A percentile compares a stretch with the other conserved stretches of the same genome.
phyloP scores from a whole-genome alignment of 2,888 invertebrate species.

The Drosophila infuscata region DNA sequence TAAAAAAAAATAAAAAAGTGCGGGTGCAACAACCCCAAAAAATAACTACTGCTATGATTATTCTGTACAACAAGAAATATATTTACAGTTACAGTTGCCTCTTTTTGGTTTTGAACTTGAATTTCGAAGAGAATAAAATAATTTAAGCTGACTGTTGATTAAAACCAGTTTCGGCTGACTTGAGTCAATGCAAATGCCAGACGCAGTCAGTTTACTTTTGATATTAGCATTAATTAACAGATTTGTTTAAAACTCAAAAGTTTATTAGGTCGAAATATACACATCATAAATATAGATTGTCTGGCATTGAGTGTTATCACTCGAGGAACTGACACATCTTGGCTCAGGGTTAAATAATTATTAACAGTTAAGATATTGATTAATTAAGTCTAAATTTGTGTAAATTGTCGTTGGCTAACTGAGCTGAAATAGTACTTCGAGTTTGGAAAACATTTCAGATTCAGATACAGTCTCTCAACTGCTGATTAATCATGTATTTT shows the following conservation, averaged over 20 bases:
- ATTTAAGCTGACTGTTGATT: slow-evolving; percentile 2
- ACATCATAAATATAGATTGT: slow-evolving; percentile 13
- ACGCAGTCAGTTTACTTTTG: slow-evolving; percentile 14
- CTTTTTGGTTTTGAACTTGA: slow-evolving; percentile 47
- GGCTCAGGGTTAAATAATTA: slow-evolving; percentile 10
- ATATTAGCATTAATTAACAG: slow-evolving; percentile 43
- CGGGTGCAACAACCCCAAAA: slow-evolving; percentile 53
- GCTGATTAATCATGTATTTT: neutral
- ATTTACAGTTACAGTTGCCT: slow-evolving; percentile 24
- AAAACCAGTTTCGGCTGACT: slow-evolving; percentile 47
- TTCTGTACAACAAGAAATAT: neutral
- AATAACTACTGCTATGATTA: neutral
- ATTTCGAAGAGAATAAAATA: slow-evolving; percentile 13
- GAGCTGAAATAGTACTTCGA: slow-evolving; percentile 16
- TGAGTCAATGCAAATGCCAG: slow-evolving; percentile 22
- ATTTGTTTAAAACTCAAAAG: neutral
- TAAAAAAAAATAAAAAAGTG: slow-evolving; percentile 5
- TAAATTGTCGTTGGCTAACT: neutral
- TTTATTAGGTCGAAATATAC: slow-evolving; percentile 18
- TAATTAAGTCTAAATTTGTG: neutral
- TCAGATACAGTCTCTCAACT: neutral
- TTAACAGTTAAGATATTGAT: slow-evolving; percentile 16
- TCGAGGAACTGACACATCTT: slow-evolving; percentile 39
- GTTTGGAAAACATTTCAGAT: slow-evolving; percentile 24
- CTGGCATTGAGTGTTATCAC: slow-evolving; percentile 26